Evolutionary conservation across 2,888 invertebrate species (phyloP).

Genomic region (Drosophila quinaria): DNA sequence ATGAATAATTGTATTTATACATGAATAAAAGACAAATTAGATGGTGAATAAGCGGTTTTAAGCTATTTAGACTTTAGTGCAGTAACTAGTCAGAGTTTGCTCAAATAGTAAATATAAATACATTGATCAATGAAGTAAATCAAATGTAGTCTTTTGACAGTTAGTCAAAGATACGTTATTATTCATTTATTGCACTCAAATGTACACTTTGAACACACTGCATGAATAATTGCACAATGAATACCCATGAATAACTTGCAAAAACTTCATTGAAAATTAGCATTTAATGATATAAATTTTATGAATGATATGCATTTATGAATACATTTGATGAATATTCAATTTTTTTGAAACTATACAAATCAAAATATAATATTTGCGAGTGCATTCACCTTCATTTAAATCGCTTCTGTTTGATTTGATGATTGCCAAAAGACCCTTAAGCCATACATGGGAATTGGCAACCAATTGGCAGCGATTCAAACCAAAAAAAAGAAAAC

Average conservation of each 20-base stretch:
- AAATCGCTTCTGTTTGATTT: conserved; percentile 7
- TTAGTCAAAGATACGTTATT: not conserved
- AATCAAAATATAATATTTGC: too few species aligned
- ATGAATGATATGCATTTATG: too few species aligned
- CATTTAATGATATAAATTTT: too few species aligned
- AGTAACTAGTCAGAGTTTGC: not conserved
- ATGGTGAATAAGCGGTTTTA: conserved; percentile 2
- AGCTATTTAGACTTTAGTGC: not conserved
- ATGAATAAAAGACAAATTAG: conserved; percentile 14
- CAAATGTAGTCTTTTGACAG: not conserved
- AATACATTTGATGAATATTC: too few species aligned
- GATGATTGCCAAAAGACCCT: conserved; percentile 14
- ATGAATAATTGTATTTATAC: conserved; percentile 10
- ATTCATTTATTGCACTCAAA: not conserved
- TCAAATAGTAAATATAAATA: not conserved
- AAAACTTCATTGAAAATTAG: too few species aligned
- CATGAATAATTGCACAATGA: not conserved
- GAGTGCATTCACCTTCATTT: conserved; percentile 29
- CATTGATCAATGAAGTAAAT: not conserved
- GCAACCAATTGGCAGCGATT: conserved; percentile 27
- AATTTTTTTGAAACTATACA: too few species aligned
- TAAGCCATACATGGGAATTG: conserved; percentile 16
- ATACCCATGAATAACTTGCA: not conserved
- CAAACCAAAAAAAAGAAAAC: conserved; percentile 31
- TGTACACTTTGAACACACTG: not conserved